Base-by-base conservation (phyloP, 2,888 invertebrate genomes). In the Synanthedon myopaeformis region DNA sequence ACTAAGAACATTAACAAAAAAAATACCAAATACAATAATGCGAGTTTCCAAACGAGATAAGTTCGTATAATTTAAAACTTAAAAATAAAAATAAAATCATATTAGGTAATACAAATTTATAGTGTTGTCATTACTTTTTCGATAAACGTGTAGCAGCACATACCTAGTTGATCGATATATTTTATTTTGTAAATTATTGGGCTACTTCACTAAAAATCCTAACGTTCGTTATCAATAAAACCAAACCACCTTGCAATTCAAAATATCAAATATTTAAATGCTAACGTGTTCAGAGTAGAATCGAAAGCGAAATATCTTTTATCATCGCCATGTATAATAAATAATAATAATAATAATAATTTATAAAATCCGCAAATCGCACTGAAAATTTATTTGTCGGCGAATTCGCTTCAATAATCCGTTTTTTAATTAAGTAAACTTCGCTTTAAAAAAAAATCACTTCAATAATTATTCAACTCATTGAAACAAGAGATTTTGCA, bases 1-100 rank as follows among this genome's bases (percentile, higher is more conserved):
- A 76, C 74, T 79, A 79, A 72, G 66, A 82, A 80, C 72, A 66
- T 75, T 73, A 82, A 82, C 78, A 79, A 78, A 74, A 71, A 55
- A 14, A 65, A 63, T 23, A 59, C 66, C 61, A 76, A 79, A 74
- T 77, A 79, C 73, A 68, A 68, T 67, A 63, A 73, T 70, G 79
- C 70, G 76, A 79, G 79, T 79, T 78, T 76, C 73, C 63, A 61
- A 74, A 71, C 64, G 75, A 79, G 74, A 76, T 77, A 51, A 8
- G 49, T 49, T 49, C 10, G n/a, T 35, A 51, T 35, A 10, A 51
- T 23, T 51, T 51, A 41, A 5, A 13, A 51, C 13, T 35, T 49
- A 49, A 51, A 28, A 17, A 14, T 50, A 23, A 13, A 50, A 50
- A 17, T 23, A 4, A 23, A 23, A 23, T 23, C 23, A 23, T 23